These are phyloP conservation scores for Tortricodes alternella DNA, from an alignment of 2,888 invertebrate species.

Conservation along the genomic window DNA sequence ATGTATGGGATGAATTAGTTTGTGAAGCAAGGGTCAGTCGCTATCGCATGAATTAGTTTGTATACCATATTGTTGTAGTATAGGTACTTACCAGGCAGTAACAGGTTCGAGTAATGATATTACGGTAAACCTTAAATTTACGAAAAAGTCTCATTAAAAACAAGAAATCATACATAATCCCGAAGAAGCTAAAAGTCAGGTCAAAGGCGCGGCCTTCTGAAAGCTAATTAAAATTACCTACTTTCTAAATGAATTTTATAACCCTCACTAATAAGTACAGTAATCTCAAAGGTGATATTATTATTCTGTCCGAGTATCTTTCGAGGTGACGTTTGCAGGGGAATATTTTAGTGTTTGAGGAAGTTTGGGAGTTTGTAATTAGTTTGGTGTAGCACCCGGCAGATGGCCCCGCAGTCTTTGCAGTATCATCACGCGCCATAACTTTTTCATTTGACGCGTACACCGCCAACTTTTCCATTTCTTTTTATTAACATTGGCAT, in stretches of 20 bases:
- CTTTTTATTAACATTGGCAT: constrained; percentile 81
- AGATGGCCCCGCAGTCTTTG: constrained; percentile 70
- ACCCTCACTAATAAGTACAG: constrained; percentile 10
- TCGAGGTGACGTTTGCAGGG: constrained; percentile 77
- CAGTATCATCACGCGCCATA: constrained; percentile 80
- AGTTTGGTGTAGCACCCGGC: constrained; percentile 67
- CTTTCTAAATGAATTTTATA: not conserved
- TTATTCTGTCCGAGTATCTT: constrained; percentile 63
- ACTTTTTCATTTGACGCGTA: constrained; percentile 82
- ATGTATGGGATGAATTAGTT: constrained; percentile 7
- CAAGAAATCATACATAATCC: not conserved
- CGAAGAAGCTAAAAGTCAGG: not conserved
- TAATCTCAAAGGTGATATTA: constrained; percentile 41
- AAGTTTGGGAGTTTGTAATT: constrained; percentile 79
- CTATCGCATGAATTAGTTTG: too few species aligned
- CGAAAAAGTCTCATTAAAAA: not conserved
- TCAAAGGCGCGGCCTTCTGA: not conserved
- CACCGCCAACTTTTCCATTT: constrained; percentile 77
- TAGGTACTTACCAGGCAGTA: too few species aligned
- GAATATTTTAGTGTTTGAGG: constrained; percentile 80
- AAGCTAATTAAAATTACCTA: constrained; percentile 9
- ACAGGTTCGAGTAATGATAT: too few species aligned
- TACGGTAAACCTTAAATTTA: too few species aligned
- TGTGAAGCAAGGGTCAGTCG: not conserved
- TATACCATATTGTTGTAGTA: too few species aligned